Evolutionary conservation across 92 coral and sea anemone species (phyloP).

Genomic region (Muricea muricata): DNA sequence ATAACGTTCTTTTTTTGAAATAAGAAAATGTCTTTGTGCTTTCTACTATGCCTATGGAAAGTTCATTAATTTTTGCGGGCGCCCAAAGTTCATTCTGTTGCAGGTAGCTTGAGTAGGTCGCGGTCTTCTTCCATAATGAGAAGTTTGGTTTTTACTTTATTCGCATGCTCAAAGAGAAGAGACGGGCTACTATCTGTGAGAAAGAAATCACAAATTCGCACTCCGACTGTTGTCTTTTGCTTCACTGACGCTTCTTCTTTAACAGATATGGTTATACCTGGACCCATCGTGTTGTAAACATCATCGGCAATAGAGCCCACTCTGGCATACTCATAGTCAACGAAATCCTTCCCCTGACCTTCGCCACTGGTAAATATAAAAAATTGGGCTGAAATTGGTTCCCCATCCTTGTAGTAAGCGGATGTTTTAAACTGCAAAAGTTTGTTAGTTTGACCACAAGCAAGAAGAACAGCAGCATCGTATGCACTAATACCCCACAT

Average conservation of each 20-base stretch:
- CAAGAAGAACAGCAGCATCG: conserved; percentile 20
- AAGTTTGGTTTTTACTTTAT: not conserved
- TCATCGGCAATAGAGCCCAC: too few species aligned
- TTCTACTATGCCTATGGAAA: too few species aligned
- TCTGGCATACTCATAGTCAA: too few species aligned
- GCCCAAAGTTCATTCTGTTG: too few species aligned
- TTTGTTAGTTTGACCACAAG: conserved; percentile 14
- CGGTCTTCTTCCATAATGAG: not conserved
- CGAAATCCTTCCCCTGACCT: too few species aligned
- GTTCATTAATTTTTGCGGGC: too few species aligned
- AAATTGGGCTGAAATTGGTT: not conserved
- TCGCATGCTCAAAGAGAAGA: not conserved
- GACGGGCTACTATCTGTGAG: not conserved
- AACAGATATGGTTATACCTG: not conserved
- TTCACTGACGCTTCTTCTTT: not conserved
- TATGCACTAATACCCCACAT: conserved; percentile 24
- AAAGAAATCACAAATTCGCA: not conserved
- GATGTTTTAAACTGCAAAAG: not conserved
- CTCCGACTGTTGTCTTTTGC: not conserved
- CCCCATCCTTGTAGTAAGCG: not conserved
- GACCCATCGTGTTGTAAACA: too few species aligned
- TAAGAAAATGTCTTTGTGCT: too few species aligned
- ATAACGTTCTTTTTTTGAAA: too few species aligned
- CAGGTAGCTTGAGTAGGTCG: not conserved
- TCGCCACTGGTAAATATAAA: not conserved